Base-by-base conservation (phyloP, 2,113 vertebrate species). In the Callipepla californica region DNA sequence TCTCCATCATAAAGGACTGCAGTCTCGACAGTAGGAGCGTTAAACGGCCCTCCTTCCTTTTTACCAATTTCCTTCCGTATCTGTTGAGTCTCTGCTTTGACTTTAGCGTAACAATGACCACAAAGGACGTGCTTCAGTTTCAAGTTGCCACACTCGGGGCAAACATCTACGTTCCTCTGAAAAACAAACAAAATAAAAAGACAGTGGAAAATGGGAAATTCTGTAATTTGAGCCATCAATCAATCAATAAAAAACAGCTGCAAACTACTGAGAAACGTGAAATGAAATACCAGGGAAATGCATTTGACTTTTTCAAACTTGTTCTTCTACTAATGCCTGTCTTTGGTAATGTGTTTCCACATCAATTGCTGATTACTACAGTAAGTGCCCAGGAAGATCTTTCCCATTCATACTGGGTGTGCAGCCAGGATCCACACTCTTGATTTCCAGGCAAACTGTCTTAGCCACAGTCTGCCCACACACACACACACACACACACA, bases 41-140 rank as follows among this genome's bases (percentile, higher is more conserved):
- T 98, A 59, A 98, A 97, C 2, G 98, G 98, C 28, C 98, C 97
- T 6, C 98, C 98, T 96, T 99, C 99, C 94, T 97, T 98, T 21
- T 93, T 96, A 34, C 69, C 3, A 2, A 99, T 99, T 97, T 99
- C 98, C 9, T 85, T 63, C 68, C 98, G 97, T 87, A 99, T 98
- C 82, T 95, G 76, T 16, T 17, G 38, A 1, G 99, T 99, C 96
- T 99, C 99, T 80, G 69, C 97, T 86, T 96, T 81, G 48, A 99
- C 98, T 65, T 99, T 99, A 23, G 97, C 94, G 2, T 99, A 99
- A 96, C 99, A 99, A 85, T 98, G 98, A 82, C 98, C 98, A 96
- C 99, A 99, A 78, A 99, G 96, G 61, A 98, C 40, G 0, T 99
- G 98, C 61, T 99, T 99, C 98, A 98, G 98, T 95, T 99, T 99